Base-by-base conservation (phyloP, 1,140 invertebrate genomes). In the Drosophila murphyi region DNA sequence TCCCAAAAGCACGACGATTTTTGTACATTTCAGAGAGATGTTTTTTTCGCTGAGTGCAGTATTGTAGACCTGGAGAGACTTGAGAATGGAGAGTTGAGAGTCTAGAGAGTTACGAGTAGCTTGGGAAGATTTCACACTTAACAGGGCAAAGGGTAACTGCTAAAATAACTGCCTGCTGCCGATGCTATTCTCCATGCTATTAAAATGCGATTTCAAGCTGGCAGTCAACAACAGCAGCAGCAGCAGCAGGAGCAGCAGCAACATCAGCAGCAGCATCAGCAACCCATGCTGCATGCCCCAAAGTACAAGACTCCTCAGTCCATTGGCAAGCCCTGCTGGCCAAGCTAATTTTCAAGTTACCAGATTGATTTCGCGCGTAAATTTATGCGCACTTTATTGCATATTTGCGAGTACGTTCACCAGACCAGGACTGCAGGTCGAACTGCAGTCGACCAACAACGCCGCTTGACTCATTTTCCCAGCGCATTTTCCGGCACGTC, bases 351-450 rank as follows among this genome's bases (percentile, higher is more conserved):
- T 82, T 60, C 72, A 72, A 88, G 60, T 63, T 65, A 77, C 59
- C 70, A 87, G 80, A 87, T 87, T 83, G 83, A 88, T 87, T 87
- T 87, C 71, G 76, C 83, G 83, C 80, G 80, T 88, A 87, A 83
- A 80, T 88, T 87, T 87, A 80, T 83, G 83, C 83, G 83, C 78
- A 83, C 76, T 88, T 88, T 88, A 77, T 81, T 74, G 83, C 83
- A 80, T 76, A 68, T 74, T 88, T 88, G 48, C 57, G 28, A 71
- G 63, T 68, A 82, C 67, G 67, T 72, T 83, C 59, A 76, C 60
- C 39, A 72, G 54, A 6, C 47, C 8, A 37, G 20, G 41, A 29
- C 20, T 20, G 20, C 20, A 20, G 20, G 20, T 20, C 20, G 20
- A 1, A 20, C 20, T 20, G 20, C 1, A 20, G 20, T 20, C 20